phyloP scores from a whole-genome alignment of 2,888 invertebrate genomes.

The Spilosoma lubricipeda region DNA sequence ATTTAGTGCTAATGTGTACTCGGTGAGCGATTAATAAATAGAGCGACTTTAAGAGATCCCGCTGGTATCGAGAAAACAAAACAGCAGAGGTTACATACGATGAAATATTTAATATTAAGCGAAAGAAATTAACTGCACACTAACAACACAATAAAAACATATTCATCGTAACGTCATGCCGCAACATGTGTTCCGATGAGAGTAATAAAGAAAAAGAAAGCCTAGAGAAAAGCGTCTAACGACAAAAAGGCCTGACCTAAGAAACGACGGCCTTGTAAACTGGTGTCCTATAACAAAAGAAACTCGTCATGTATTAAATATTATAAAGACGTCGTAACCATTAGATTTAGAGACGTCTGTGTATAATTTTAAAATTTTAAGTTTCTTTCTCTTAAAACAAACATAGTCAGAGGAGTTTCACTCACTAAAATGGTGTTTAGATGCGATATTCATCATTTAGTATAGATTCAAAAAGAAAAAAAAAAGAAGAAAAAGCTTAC shows the following conservation, averaged over 20 bases:
- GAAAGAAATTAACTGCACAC: conserved; percentile 52
- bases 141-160: conserved; percentile 69
- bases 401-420: not conserved
- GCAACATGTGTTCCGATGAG: conserved; percentile 67
- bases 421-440: not conserved
- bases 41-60: conserved; percentile 23
- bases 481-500: not conserved
- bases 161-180: conserved; percentile 65
- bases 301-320: conserved; percentile 48
- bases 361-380: not conserved
- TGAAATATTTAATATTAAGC: conserved; percentile 47
- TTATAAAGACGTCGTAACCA: conserved; percentile 13
- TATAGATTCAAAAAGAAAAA: not conserved
- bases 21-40: conserved; percentile 9
- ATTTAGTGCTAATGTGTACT: conserved; percentile 21
- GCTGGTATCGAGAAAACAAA: conserved; percentile 32
- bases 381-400: conserved; percentile 21
- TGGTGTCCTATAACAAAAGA: conserved; percentile 85
- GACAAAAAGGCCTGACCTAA: conserved; percentile 81
- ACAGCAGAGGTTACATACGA: conserved; percentile 47
- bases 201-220: conserved; percentile 59
- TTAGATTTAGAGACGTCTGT: conserved; percentile 16
- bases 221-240: conserved; percentile 72
- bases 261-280: conserved; percentile 83
- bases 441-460: not conserved